Evolutionary conservation across 2,888 invertebrate species (phyloP).

Genomic region (Fissipunctia ypsillon): DNA sequence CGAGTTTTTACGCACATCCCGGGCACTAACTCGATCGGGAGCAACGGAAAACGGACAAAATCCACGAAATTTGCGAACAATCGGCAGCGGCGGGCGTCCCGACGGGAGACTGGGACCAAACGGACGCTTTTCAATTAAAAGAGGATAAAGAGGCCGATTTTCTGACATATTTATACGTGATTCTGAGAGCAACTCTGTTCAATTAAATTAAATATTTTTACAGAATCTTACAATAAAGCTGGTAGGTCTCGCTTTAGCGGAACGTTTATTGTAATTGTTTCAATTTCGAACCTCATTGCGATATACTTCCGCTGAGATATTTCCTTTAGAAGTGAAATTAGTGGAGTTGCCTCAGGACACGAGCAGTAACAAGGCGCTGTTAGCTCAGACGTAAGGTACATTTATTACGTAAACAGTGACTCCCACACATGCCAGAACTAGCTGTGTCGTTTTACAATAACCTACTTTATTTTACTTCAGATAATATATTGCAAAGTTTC

Average conservation of each 20-base stretch:
- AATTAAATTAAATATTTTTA: constrained; percentile 50
- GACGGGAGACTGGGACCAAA: neutral
- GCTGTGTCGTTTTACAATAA: neutral
- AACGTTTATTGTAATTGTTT: constrained; percentile 31
- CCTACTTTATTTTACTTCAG: neutral
- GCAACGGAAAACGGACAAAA: constrained; percentile 17
- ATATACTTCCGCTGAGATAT: constrained; percentile 8
- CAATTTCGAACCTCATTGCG: neutral
- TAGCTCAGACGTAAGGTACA: neutral
- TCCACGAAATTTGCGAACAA: constrained; percentile 5
- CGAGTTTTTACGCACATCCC: constrained; percentile 37
- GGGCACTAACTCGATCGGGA: constrained; percentile 4
- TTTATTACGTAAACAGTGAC: neutral
- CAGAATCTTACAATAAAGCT: constrained; percentile 25
- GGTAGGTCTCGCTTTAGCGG: neutral
- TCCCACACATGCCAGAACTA: neutral
- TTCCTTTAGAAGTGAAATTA: constrained; percentile 2
- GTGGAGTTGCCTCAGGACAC: constrained; percentile 9
- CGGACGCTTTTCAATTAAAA: constrained; percentile 56
- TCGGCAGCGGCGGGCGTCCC: neutral
- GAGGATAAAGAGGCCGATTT: constrained; percentile 49
- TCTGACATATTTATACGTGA: constrained; percentile 44
- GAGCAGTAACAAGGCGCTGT: constrained; percentile 7
- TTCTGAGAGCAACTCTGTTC: constrained; percentile 25
- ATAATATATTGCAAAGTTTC: neutral